These are phyloP conservation scores for Drosophila borborema DNA, from an alignment of 2,888 invertebrate genomes.

Conservation along the genomic window DNA sequence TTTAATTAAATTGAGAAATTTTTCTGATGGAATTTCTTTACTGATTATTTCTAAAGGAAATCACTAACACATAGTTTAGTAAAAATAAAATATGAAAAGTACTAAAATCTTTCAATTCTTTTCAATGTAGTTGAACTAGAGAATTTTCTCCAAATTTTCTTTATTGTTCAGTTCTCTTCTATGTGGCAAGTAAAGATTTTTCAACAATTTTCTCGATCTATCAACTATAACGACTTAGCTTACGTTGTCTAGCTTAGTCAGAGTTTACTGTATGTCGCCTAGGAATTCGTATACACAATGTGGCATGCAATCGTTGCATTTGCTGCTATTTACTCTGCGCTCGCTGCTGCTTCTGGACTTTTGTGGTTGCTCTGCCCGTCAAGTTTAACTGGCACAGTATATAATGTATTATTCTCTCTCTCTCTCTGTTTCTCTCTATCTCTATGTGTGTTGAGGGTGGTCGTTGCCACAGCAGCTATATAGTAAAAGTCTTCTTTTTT, in stretches of 20 bases:
- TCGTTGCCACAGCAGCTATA: constrained; percentile 22
- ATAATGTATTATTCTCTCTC: constrained; percentile 16
- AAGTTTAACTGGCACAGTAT: constrained; percentile 45
- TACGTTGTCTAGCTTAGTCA: not conserved
- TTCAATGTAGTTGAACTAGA: too few species aligned
- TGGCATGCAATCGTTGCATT: constrained; percentile 58
- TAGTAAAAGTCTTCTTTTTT: constrained; percentile 21
- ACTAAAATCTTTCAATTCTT: not conserved
- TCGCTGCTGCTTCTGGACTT: constrained; percentile 31
- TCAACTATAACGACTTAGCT: not conserved
- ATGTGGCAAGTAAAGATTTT: too few species aligned
- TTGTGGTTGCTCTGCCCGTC: constrained; percentile 34
- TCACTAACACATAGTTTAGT: not conserved
- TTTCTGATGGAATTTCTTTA: too few species aligned
- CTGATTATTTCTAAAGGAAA: too few species aligned
- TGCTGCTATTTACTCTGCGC: constrained; percentile 42
- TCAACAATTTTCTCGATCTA: not conserved
- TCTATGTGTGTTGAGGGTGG: constrained; percentile 16
- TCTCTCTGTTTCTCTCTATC: not conserved
- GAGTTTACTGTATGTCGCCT: constrained; percentile 27
- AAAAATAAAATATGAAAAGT: not conserved
- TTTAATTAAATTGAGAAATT: too few species aligned
- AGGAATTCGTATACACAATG: constrained; percentile 32
- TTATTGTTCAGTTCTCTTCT: too few species aligned
- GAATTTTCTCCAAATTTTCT: not conserved